Base-by-base conservation (phyloP, 1,140 invertebrate species). In the Drosophila nigrodunni region DNA sequence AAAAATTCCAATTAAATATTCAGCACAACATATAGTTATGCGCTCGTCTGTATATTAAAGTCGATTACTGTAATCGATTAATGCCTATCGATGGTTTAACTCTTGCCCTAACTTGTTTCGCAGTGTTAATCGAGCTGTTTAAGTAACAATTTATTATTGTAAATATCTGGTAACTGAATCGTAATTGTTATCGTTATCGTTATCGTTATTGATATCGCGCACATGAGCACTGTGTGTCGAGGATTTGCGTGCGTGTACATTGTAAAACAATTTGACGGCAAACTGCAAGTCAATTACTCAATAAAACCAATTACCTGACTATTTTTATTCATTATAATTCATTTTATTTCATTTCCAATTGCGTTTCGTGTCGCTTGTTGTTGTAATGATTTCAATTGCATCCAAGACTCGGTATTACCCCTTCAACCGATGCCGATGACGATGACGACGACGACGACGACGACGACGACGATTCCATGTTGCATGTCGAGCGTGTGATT, bases 361-460 rank as follows among this genome's bases (percentile, higher is more conserved):
- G 85, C 85, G 80, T 88, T 89, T 89, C 92, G 96, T 88, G 83
- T 82, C 83, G 83, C 78, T 82, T 74, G 77, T 88, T 80, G 83
- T 88, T 88, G 83, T 80, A 88, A 88, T 88, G 83, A 89, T 88
- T 86, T 88, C 83, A 88, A 88, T 88, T 88, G 83, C 75, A 70
- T 55, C 52, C 60, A 57, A 65, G 55, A 37, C 67, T 70, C 25
- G 25, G 25, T 30, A 30, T 30, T 60, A 68, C 59, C 71, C 71
- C 64, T 21, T 44, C 25, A 3, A n/a, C 15, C 43, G 44, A 49
- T 13, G 52, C 35, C 25, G 34, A 25, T 39, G 15, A 47, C 34
- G 41, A 58, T 18, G 15, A 15, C 15, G 30, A 57, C 18, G 34
- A 34, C 13, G 41, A 59, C 11, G 30, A 9, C 30, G 15, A 67